Percentiles rank a stretch among this genome's conserved stretches.
Conservation (phyloP, 2,113 vertebrate species). For the Festucalex cinctus region DNA sequence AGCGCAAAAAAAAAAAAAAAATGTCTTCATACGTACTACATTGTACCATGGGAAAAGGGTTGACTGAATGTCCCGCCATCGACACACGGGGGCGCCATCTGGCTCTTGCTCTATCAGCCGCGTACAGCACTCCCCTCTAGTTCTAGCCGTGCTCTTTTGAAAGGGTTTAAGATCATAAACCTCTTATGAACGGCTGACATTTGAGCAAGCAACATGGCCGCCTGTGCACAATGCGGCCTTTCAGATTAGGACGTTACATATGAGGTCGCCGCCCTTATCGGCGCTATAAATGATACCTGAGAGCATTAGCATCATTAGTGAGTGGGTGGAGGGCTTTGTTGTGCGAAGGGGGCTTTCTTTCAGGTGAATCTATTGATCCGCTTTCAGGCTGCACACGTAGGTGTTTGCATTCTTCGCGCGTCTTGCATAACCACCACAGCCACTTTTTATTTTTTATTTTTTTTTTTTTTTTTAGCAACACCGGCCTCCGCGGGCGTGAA, state of each 20-base stretch:
- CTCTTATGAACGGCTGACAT: slow-evolving; percentile 16
- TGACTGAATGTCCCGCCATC: neutral
- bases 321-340: slow-evolving; percentile 43
- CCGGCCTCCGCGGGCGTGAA: neutral
- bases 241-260: slow-evolving; percentile 48
- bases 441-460: neutral
- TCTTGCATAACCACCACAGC: slow-evolving; percentile 27
- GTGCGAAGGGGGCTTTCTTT: slow-evolving; percentile 31
- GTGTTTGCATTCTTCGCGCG: slow-evolving; percentile 29
- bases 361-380: slow-evolving; percentile 65
- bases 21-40: neutral
- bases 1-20: no score
- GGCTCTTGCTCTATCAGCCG: slow-evolving; percentile 1
- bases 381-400: slow-evolving; percentile 48
- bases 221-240: neutral
- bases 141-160: slow-evolving; percentile 8
- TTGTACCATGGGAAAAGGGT: neutral
- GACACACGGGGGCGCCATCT: neutral
- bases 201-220: slow-evolving; percentile 19
- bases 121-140: slow-evolving; percentile 13
- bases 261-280: slow-evolving; percentile 62
- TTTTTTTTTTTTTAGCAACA: slow-evolving; percentile 1
- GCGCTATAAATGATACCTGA: slow-evolving; percentile 61
- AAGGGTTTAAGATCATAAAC: slow-evolving; percentile 18
- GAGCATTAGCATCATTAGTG: slow-evolving; percentile 67